Evolutionary conservation across 2,113 vertebrate genomes (phyloP).

Genomic region (Varanus salvator): DNA sequence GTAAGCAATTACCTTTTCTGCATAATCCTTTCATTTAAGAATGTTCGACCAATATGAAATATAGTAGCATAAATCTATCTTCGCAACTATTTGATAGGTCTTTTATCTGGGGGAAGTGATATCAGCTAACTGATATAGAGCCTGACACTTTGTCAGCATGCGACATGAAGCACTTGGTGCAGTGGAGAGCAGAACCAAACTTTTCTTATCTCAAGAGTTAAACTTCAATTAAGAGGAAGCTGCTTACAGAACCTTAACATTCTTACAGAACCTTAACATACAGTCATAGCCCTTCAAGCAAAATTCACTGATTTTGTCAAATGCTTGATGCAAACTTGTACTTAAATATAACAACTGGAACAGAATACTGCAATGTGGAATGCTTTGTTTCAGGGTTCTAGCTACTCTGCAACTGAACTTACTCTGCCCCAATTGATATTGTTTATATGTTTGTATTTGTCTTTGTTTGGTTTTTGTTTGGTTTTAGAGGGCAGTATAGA

Average conservation of each 20-base stretch:
- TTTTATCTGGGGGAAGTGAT: conserved; percentile 4
- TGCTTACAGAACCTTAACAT: background rate
- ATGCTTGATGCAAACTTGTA: background rate
- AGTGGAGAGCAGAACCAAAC: background rate
- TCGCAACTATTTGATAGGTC: conserved; percentile 11
- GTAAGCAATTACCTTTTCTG: conserved; percentile 72
- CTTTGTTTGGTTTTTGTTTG: too few species aligned
- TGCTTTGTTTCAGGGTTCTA: too few species aligned
- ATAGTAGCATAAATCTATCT: background rate
- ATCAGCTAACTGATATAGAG: background rate
- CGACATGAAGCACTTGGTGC: background rate
- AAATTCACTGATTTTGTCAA: background rate
- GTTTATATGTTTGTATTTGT: too few species aligned
- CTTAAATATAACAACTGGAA: background rate
- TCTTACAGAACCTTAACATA: background rate
- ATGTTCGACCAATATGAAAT: conserved; percentile 15
- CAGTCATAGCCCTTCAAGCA: background rate
- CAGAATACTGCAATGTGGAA: too few species aligned
- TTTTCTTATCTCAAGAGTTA: background rate
- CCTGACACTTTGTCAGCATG: background rate
- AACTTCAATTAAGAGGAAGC: background rate
- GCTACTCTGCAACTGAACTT: too few species aligned
- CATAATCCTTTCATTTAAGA: background rate
- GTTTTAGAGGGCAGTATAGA: too few species aligned
- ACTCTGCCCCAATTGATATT: too few species aligned